phyloP scores from a whole-genome alignment of 2,888 invertebrate genomes.

The Agrotis puta region DNA sequence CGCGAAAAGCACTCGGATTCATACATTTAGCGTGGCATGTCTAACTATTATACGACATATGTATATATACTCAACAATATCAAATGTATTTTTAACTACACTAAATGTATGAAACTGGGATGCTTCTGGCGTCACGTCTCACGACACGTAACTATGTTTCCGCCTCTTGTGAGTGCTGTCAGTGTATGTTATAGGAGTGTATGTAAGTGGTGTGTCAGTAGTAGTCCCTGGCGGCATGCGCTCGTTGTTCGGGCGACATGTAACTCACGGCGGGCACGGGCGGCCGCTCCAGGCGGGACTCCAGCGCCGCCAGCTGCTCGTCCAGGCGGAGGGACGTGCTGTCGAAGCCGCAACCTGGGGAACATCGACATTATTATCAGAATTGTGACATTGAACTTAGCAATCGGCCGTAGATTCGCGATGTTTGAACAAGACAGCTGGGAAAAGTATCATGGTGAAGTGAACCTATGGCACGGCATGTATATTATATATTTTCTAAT shows the following conservation, averaged over 20 bases:
- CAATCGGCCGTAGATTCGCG: neutral
- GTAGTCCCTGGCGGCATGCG: slow-evolving; percentile 72
- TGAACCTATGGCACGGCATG: neutral
- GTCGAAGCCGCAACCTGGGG: slow-evolving; percentile 91
- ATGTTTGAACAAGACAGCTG: neutral
- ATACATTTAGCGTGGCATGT: no score
- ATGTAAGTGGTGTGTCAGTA: slow-evolving; percentile 73
- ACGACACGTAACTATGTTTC: no score
- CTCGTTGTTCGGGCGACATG: slow-evolving; percentile 70
- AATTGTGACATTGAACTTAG: neutral
- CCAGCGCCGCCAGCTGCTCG: slow-evolving; percentile 95
- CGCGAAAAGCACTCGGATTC: no score
- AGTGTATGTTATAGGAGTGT: neutral
- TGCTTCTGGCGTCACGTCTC: no score
- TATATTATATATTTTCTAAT: neutral
- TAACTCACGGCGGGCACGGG: slow-evolving; percentile 92
- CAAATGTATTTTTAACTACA: no score
- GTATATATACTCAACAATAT: no score
- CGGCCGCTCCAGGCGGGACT: slow-evolving; percentile 94
- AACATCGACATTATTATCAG: neutral
- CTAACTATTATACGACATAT: no score
- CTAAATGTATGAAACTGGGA: no score
- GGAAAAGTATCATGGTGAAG: neutral
- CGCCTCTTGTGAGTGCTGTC: no score
- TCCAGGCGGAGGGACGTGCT: slow-evolving; percentile 94